Evolutionary conservation across 2,113 vertebrate species (phyloP).

Genomic region (Galemys pyrenaicus): DNA sequence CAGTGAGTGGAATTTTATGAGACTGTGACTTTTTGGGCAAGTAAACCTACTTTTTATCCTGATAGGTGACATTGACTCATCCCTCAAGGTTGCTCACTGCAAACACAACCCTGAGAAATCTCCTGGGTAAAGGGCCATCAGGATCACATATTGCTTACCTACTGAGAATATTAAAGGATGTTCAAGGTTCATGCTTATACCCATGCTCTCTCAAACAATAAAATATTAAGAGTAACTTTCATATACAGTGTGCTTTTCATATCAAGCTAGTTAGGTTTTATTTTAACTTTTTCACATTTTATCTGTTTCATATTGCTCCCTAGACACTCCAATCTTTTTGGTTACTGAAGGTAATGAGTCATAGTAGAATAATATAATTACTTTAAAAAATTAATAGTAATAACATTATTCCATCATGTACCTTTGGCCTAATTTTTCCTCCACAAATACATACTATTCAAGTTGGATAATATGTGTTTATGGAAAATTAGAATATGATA

Average conservation of each 20-base stretch:
- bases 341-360: not conserved
- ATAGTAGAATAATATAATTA: not conserved
- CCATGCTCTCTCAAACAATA: not conserved
- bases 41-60: not conserved
- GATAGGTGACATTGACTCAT: not conserved
- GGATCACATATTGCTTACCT: not conserved
- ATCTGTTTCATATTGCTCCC: not conserved
- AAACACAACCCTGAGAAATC: not conserved
- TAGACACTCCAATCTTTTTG: not conserved
- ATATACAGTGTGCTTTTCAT: not conserved
- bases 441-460: not conserved
- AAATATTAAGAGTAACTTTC: not conserved
- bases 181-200: not conserved
- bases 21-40: not conserved
- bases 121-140: not conserved
- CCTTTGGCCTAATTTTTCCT: not conserved
- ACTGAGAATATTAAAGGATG: not conserved
- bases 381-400: not conserved
- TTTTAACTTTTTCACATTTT: not conserved
- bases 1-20: too few species aligned
- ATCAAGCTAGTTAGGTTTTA: not conserved
- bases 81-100: not conserved
- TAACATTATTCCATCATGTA: not conserved
- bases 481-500: too few species aligned
- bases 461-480: not conserved